Percentiles rank a stretch among this genome's conserved stretches.
These are phyloP conservation scores for Poeciliopsis turneri DNA, from an alignment of 2,797 vertebrate species.

Conservation along the genomic window DNA sequence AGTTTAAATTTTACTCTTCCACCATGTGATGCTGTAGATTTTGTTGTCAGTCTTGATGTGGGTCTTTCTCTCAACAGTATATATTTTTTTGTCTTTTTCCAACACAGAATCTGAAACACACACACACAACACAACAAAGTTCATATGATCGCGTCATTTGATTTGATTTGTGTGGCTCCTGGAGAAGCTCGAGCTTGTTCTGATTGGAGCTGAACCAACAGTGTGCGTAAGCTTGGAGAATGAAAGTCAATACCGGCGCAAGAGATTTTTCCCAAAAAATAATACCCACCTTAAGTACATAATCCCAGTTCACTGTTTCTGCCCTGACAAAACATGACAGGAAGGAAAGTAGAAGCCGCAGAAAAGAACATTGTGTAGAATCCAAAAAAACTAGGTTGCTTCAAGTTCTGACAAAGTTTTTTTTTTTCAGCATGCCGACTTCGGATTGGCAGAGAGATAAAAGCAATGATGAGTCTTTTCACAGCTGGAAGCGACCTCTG, in stretches of 20 bases:
- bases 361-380: conserved; percentile 10
- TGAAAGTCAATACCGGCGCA: conserved; percentile 29
- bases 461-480: conserved; percentile 35
- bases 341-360: conserved; percentile 2
- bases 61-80: background rate
- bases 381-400: conserved; percentile 32
- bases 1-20: conserved; percentile 1
- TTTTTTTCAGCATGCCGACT: conserved; percentile 26
- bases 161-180: conserved; percentile 41
- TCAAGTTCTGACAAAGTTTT: conserved; percentile 49
- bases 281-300: conserved; percentile 21
- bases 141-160: conserved; percentile 24
- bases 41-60: conserved; percentile 2
- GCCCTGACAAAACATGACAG: conserved; percentile 43
- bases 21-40: background rate
- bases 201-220: conserved; percentile 19
- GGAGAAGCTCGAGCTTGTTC: conserved; percentile 32
- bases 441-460: conserved; percentile 43
- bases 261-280: conserved; percentile 18
- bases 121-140: background rate
- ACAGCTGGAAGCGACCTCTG: conserved; percentile 39
- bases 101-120: background rate
- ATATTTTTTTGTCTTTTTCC: background rate
- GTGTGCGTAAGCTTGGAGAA: conserved; percentile 19
- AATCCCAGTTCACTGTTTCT: conserved; percentile 30